Evolutionary conservation across 2,113 vertebrate genomes (phyloP).

Genomic region (Potamarius usumacintae): DNA sequence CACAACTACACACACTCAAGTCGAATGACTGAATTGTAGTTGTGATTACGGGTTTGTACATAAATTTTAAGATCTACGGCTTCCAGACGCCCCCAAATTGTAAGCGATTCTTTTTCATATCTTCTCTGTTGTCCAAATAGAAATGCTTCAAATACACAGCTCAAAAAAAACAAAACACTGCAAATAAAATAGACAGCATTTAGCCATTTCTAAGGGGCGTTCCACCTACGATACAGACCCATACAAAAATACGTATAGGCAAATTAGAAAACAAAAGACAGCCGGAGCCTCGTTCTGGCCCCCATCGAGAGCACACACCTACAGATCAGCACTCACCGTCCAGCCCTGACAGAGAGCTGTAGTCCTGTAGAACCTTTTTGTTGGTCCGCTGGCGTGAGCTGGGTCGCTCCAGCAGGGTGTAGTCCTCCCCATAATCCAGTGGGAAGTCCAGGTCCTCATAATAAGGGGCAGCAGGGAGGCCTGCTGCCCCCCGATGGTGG

Average conservation of each 20-base stretch:
- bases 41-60: background rate
- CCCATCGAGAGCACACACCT: background rate
- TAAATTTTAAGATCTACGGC: background rate
- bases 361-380: conserved; percentile 66
- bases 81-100: background rate
- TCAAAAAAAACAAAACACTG: background rate
- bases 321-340: conserved; percentile 64
- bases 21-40: background rate
- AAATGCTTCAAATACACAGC: background rate
- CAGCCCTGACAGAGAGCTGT: conserved; percentile 55
- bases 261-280: conserved; percentile 26
- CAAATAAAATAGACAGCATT: background rate
- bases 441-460: conserved; percentile 70
- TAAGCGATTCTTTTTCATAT: background rate
- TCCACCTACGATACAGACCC: conserved; percentile 7
- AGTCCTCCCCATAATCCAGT: conserved; percentile 71
- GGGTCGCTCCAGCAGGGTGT: conserved; percentile 67
- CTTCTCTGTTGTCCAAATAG: background rate
- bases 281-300: background rate
- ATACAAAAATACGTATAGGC: conserved; percentile 5
- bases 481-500: conserved; percentile 61
- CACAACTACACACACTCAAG: conserved; percentile 5
- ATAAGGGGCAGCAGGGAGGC: conserved; percentile 68
- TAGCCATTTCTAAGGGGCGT: background rate
- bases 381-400: conserved; percentile 62